Evolutionary conservation across 35 echinoderm and acorn worm species (phyloP).

Genomic region (Apostichopus californicus): DNA sequence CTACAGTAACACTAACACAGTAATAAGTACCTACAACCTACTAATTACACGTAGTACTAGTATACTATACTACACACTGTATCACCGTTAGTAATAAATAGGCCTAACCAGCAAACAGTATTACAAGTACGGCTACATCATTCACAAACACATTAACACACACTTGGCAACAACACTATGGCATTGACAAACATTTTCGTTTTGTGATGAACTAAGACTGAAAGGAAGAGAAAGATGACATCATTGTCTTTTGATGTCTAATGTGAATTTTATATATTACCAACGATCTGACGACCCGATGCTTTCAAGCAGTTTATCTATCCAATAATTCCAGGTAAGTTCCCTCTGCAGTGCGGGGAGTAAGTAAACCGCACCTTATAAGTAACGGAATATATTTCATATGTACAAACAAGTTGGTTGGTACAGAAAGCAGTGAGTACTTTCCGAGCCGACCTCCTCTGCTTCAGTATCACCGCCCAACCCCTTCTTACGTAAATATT

Average conservation of each 20-base stretch:
- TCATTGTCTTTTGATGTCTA: background rate
- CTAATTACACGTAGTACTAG: too few relatives aligned
- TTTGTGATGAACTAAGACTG: background rate
- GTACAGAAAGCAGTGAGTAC: background rate
- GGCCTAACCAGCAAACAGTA: too few relatives aligned
- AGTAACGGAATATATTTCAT: slow-evolving; percentile 23
- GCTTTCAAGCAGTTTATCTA: background rate
- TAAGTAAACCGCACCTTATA: slow-evolving; percentile 18
- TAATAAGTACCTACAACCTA: too few relatives aligned
- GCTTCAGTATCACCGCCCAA: too few relatives aligned
- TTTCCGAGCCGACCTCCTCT: background rate
- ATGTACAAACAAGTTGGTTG: slow-evolving; percentile 14
- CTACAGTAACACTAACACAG: too few relatives aligned
- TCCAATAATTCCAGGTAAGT: background rate
- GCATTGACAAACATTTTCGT: background rate
- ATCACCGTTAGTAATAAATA: too few relatives aligned
- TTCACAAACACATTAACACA: too few relatives aligned
- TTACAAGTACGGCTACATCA: too few relatives aligned
- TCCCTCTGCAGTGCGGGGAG: background rate
- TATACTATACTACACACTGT: too few relatives aligned
- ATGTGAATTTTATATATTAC: background rate
- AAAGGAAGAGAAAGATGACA: background rate
- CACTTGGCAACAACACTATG: too few relatives aligned
- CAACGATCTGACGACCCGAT: background rate
- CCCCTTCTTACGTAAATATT: too few relatives aligned